Base-by-base conservation (phyloP, 2,797 vertebrate genomes). In the Selene dorsalis region DNA sequence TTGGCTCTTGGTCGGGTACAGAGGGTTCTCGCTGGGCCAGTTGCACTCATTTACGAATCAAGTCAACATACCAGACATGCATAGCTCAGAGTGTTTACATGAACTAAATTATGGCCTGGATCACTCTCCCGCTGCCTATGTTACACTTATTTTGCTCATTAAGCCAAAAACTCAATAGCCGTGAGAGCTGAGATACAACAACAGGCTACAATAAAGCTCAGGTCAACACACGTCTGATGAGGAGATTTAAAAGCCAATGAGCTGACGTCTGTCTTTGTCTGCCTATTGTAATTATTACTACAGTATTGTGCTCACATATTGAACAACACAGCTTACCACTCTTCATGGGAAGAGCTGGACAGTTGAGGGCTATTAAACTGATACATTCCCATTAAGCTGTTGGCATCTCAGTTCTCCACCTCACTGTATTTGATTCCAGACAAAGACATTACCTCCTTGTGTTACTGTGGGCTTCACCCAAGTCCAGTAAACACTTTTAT, bases 401-500 rank as follows among this genome's bases (percentile, higher is more conserved):
- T 84, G 69, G 63, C 70, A 67, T 76, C 73, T 84, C 64, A 39
- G 39, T 48, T 80, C 75, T 66, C 59, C 55, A 70, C 68, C 63
- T 66, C 68, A 22, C 77, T 75, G 59, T 74, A 75, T 91, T 82
- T 56, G 73, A 79, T 90, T 84, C 80, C 78, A 69, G 70, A 79
- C 75, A 77, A 81, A 85, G 73, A 63, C 80, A 79, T 87, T 83
- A 84, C 61, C 65, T 48, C 68, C 69, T 84, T 63, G 50, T 75
- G 77, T 87, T 91, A 83, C 89, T 47, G 66, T 58, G 70, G 73
- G 75, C 69, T 70, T 86, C 80, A 77, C 70, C 52, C 20, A 79
- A 63, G 74, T 80, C 74, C 79, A 70, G 79, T 76, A 81, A 92
- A 88, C 87, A 85, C 68, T 84, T 87, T 73, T 75, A 87, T 45